Percentiles rank a stretch among this genome's conserved stretches.
These are phyloP conservation scores for Cyrtodaria siliqua DNA, from an alignment of 2,888 invertebrate species.

Conservation along the genomic window DNA sequence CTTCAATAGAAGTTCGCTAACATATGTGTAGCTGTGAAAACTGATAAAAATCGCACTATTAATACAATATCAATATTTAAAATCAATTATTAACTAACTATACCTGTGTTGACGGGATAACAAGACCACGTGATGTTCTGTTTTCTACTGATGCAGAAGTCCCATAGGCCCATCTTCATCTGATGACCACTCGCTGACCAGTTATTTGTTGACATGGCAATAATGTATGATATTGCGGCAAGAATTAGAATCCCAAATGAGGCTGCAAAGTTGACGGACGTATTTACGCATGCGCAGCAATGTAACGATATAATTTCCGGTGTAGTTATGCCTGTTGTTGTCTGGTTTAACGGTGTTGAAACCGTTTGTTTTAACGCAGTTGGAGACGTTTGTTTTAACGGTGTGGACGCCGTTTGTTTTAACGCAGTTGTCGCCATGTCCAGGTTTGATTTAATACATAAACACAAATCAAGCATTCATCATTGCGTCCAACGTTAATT, in stretches of 20 bases:
- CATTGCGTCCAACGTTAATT: too few species aligned
- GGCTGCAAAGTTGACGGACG: slow-evolving; percentile 64
- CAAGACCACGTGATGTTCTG: slow-evolving; percentile 48
- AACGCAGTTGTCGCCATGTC: too few species aligned
- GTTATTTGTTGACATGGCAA: slow-evolving; percentile 64
- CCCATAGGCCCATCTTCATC: slow-evolving; percentile 70
- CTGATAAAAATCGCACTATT: too few species aligned
- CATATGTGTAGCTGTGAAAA: too few species aligned
- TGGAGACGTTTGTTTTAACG: not conserved
- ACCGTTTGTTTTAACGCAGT: not conserved
- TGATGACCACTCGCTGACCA: slow-evolving; percentile 67
- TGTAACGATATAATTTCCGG: too few species aligned
- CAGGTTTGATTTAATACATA: too few species aligned
- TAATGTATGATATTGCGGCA: slow-evolving; percentile 60
- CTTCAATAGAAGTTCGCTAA: too few species aligned
- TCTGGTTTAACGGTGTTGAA: not conserved
- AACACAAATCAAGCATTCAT: too few species aligned
- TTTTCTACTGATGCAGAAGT: slow-evolving; percentile 52
- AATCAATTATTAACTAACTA: too few species aligned
- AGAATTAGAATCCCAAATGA: slow-evolving; percentile 62
- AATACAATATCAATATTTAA: too few species aligned
- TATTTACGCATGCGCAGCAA: slow-evolving; percentile 19
- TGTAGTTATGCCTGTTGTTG: too few species aligned
- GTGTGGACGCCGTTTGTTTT: too few species aligned
- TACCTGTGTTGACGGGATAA: slow-evolving; percentile 66